Percentiles rank a stretch among this genome's conserved stretches.
Conservation (phyloP, 2,888 invertebrate genomes). For the Neoitamus cyanurus region DNA sequence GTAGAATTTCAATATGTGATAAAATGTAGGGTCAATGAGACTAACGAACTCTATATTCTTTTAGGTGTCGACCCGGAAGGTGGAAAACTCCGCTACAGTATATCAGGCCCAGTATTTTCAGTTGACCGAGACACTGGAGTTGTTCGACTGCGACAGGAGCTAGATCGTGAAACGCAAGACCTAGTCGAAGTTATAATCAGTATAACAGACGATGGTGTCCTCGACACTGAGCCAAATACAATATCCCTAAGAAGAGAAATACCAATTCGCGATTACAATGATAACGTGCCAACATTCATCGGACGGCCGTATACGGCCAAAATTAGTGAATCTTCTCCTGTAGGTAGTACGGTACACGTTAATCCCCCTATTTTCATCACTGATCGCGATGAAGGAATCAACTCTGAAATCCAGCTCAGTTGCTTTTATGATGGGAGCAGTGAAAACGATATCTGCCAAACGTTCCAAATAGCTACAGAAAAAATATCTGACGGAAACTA, state of each 20-base stretch:
- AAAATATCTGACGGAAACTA: constrained; percentile 77
- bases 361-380: constrained; percentile 74
- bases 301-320: constrained; percentile 79
- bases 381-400: constrained; percentile 79
- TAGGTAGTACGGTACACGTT: constrained; percentile 73
- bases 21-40: no score
- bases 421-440: constrained; percentile 71
- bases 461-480: constrained; percentile 74
- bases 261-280: constrained; percentile 82
- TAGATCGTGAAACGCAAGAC: constrained; percentile 79
- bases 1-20: no score
- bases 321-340: constrained; percentile 75
- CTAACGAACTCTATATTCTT: neutral
- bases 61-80: constrained; percentile 80
- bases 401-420: constrained; percentile 75
- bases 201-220: constrained; percentile 80
- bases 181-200: constrained; percentile 83
- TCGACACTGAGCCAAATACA: constrained; percentile 80
- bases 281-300: constrained; percentile 80
- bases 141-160: constrained; percentile 75
- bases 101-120: constrained; percentile 83
- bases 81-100: constrained; percentile 78
- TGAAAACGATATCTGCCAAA: constrained; percentile 77
- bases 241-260: constrained; percentile 82
- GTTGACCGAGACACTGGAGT: constrained; percentile 82